A percentile compares a stretch with the other conserved stretches of the same genome.
Conservation (phyloP, 2,888 invertebrate genomes). For the Ophion ventricosus region DNA sequence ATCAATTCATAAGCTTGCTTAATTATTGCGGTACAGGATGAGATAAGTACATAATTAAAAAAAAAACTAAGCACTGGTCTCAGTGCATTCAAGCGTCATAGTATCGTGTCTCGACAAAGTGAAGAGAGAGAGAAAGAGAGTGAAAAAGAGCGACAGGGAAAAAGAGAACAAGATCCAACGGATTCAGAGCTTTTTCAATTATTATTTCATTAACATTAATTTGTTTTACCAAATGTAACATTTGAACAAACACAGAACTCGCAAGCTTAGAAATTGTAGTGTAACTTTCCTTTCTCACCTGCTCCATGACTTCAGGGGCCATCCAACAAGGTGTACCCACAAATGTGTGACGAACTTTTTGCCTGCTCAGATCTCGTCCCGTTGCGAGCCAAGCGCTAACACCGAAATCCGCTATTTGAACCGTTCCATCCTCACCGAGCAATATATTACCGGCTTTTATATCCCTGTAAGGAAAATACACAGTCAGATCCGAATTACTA, state of each 20-base stretch:
- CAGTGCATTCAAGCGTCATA: slow-evolving; percentile 56
- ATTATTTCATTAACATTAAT: neutral
- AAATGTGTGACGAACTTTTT: slow-evolving; percentile 98
- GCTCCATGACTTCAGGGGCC: slow-evolving; percentile 99
- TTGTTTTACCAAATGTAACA: slow-evolving; percentile 37
- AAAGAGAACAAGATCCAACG: slow-evolving; percentile 27
- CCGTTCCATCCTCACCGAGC: slow-evolving; percentile 97
- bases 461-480: slow-evolving; percentile 87
- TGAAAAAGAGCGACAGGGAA: slow-evolving; percentile 20
- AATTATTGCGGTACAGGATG: slow-evolving; percentile 48
- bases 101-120: slow-evolving; percentile 30
- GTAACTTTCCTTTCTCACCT: slow-evolving; percentile 86
- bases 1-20: slow-evolving; percentile 61
- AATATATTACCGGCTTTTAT: slow-evolving; percentile 99
- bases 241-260: slow-evolving; percentile 73
- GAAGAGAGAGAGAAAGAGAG: slow-evolving; percentile 12
- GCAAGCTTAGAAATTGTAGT: slow-evolving; percentile 82
- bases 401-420: slow-evolving; percentile 99
- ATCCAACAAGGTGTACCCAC: slow-evolving; percentile 99
- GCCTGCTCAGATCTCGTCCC: slow-evolving; percentile 95
- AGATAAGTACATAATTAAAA: neutral
- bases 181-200: neutral
- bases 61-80: slow-evolving; percentile 47
- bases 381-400: slow-evolving; percentile 99
- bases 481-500: slow-evolving; percentile 12